These are phyloP conservation scores for Corbicula japonica DNA, from an alignment of 2,888 invertebrate genomes.

Conservation along the genomic window DNA sequence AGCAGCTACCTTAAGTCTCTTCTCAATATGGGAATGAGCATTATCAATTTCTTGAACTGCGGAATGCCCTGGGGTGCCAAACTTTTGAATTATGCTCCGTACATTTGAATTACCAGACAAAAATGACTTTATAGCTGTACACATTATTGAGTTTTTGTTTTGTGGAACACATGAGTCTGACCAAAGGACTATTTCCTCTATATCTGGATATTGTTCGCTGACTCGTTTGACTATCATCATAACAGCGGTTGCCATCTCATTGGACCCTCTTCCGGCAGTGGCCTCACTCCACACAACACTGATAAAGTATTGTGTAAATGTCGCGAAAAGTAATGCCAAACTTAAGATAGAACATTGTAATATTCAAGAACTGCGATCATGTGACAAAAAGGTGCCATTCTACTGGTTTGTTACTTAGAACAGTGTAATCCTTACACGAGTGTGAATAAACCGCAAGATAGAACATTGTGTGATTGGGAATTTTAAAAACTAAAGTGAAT, in stretches of 20 bases:
- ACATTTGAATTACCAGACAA: slow-evolving; percentile 22
- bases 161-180: slow-evolving; percentile 55
- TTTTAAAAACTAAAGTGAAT: no score
- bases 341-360: no score
- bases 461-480: no score
- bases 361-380: no score
- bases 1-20: slow-evolving; percentile 36
- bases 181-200: slow-evolving; percentile 30
- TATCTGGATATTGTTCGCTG: slow-evolving; percentile 15
- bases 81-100: slow-evolving; percentile 25
- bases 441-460: no score
- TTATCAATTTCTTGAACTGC: slow-evolving; percentile 61
- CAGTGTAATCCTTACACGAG: no score
- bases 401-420: no score
- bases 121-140: slow-evolving; percentile 52
- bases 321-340: no score
- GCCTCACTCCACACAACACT: slow-evolving; percentile 47
- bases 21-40: slow-evolving; percentile 59
- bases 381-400: no score
- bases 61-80: slow-evolving; percentile 57
- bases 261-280: slow-evolving; percentile 30
- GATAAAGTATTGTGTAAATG: no score
- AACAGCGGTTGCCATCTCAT: slow-evolving; percentile 49
- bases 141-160: slow-evolving; percentile 57
- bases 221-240: slow-evolving; percentile 16